Percentiles rank a stretch among this genome's conserved stretches.
phyloP scores from a whole-genome alignment of 2,113 vertebrate species.

The Calidris pugnax region DNA sequence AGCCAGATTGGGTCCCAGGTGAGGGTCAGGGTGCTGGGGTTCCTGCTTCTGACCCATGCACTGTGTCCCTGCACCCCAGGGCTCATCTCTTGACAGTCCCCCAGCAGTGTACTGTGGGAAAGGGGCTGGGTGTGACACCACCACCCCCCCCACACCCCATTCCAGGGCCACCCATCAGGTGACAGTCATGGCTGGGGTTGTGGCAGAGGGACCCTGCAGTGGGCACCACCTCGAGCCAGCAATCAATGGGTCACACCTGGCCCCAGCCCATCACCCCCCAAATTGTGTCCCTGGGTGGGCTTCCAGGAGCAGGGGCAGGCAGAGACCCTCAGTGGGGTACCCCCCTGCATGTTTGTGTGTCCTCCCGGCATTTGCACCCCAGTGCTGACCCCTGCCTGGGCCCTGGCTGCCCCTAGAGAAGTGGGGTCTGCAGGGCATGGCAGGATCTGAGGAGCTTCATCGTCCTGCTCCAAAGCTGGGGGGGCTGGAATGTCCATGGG shows the following conservation, averaged over 20 bases:
- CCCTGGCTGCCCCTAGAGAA: background rate
- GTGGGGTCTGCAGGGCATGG: background rate
- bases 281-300: background rate
- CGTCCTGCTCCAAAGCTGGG: background rate
- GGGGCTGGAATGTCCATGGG: background rate
- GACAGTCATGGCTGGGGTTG: background rate
- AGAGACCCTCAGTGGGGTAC: no score
- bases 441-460: background rate
- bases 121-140: background rate
- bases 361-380: no score
- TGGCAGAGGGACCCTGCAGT: background rate
- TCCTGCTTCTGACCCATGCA: background rate
- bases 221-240: no score
- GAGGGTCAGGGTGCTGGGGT: background rate
- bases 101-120: accelerated
- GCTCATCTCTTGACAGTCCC: background rate
- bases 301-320: background rate
- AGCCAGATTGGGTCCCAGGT: no score
- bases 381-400: background rate
- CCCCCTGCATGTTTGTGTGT: background rate
- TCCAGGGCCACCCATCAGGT: background rate
- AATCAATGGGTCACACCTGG: background rate
- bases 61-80: background rate
- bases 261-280: background rate
- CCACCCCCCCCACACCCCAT: background rate